A percentile compares a stretch with the other conserved stretches of the same genome.
Evolutionary conservation across 2,797 vertebrate species (phyloP).

Genomic region (Tauraco hartlaubi): DNA sequence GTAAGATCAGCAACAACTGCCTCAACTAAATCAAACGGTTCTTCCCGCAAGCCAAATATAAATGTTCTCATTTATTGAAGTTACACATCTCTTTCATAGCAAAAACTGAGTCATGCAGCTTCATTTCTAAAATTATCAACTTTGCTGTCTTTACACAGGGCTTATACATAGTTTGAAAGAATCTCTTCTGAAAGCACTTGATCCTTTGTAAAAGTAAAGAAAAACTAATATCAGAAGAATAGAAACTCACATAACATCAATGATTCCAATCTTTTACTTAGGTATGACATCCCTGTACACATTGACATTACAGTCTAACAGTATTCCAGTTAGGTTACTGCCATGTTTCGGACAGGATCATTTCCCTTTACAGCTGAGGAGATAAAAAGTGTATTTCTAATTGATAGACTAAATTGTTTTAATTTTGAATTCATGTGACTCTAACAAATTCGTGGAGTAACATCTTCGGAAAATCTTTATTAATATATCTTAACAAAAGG

Average conservation of each 20-base stretch:
- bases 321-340: neutral
- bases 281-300: neutral
- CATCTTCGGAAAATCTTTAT: neutral
- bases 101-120: slow-evolving; percentile 16
- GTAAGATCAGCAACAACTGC: slow-evolving; percentile 54
- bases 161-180: neutral
- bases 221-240: neutral
- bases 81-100: neutral
- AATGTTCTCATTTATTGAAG: slow-evolving; percentile 28
- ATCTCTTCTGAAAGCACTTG: neutral
- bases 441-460: neutral
- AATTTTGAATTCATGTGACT: neutral
- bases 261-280: neutral
- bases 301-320: neutral
- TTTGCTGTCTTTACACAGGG: neutral
- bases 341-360: rapidly evolving
- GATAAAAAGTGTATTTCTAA: neutral
- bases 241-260: neutral
- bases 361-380: neutral
- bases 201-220: neutral
- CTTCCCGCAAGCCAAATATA: slow-evolving; percentile 24
- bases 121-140: slow-evolving; percentile 44
- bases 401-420: neutral
- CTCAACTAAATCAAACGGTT: slow-evolving; percentile 37
- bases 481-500: neutral